Conservation (phyloP, 2,113 vertebrate species). For the Grammomys surdaster region DNA sequence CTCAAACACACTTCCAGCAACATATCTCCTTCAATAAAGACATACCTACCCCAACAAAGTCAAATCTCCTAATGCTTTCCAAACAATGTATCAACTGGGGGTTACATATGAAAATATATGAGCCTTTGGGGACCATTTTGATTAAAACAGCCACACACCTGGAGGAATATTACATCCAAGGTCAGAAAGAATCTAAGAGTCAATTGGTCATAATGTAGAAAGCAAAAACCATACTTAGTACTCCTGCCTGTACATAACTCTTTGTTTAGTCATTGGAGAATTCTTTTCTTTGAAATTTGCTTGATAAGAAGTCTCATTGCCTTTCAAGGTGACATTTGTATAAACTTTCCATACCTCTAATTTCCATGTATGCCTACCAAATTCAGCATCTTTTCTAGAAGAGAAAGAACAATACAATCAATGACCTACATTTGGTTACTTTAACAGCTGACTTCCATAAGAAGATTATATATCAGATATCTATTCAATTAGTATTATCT, state of each 20-base stretch:
- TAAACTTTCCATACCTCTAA: background rate
- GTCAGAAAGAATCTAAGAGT: background rate
- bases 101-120: background rate
- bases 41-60: background rate
- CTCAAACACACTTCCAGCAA: background rate
- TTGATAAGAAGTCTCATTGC: background rate
- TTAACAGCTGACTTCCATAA: background rate
- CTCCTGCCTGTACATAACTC: background rate
- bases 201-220: background rate
- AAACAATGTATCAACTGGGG: background rate
- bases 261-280: background rate
- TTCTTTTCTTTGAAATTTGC: background rate
- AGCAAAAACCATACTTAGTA: background rate
- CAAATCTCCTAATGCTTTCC: background rate
- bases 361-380: background rate
- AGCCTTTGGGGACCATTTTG: background rate
- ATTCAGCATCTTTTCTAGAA: background rate
- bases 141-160: background rate
- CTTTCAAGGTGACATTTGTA: background rate
- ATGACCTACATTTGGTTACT: background rate
- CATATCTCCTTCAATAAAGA: background rate
- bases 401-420: background rate
- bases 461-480: background rate
- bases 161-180: no score
- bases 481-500: background rate